Percentiles rank a stretch among this genome's conserved stretches.
Evolutionary conservation across 2,888 invertebrate genomes (phyloP).

Genomic region (Dynastes tityus): DNA sequence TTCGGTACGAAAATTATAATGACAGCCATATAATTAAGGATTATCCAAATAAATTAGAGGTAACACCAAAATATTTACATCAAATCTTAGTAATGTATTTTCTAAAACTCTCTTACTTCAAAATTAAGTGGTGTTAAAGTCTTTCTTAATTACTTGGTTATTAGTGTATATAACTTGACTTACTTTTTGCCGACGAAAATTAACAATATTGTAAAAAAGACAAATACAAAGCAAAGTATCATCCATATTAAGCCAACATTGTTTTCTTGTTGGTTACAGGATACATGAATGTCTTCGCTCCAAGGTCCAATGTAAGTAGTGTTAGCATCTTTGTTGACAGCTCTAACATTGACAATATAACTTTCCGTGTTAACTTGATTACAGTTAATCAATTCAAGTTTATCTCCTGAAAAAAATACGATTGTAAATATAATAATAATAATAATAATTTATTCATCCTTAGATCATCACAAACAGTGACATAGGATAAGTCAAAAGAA

Average conservation of each 20-base stretch:
- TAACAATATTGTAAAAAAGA: slow-evolving; percentile 3
- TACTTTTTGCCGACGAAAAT: slow-evolving; percentile 43
- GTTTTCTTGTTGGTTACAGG: slow-evolving; percentile 56
- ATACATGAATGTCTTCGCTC: slow-evolving; percentile 63
- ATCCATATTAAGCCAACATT: slow-evolving; percentile 41
- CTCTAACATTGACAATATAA: slow-evolving; percentile 64
- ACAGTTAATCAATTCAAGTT: slow-evolving; percentile 54
- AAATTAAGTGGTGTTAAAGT: no score
- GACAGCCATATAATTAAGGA: no score
- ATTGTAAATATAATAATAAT: no score
- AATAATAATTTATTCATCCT: no score
- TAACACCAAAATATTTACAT: no score
- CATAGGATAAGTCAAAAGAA: no score
- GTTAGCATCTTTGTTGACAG: slow-evolving; percentile 64
- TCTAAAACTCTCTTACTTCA: no score
- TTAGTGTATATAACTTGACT: not conserved
- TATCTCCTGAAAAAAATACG: not conserved
- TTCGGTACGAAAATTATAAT: not conserved
- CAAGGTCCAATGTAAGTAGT: slow-evolving; percentile 63
- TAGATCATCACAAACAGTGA: no score
- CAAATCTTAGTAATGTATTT: no score
- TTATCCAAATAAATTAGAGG: no score
- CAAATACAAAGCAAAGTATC: slow-evolving; percentile 1
- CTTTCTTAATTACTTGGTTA: not conserved
- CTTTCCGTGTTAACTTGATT: slow-evolving; percentile 59